These are phyloP conservation scores for Lissocephala sabroskyi DNA, from an alignment of 2,888 invertebrate genomes.

Conservation along the genomic window DNA sequence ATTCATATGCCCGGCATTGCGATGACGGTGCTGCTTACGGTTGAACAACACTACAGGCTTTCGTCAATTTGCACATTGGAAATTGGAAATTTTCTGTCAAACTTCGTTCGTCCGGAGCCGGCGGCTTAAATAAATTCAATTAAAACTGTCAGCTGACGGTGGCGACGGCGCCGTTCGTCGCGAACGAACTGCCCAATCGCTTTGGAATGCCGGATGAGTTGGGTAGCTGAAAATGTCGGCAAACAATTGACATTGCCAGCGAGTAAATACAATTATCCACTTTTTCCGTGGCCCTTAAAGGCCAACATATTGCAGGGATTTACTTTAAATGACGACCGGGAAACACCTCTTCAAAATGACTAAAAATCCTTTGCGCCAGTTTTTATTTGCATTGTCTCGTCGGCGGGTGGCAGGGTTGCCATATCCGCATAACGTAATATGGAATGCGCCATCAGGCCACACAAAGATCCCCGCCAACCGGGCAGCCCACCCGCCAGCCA, in stretches of 20 bases:
- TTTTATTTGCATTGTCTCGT: conserved; percentile 52
- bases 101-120: conserved; percentile 9
- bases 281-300: no score
- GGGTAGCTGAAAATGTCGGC: conserved; percentile 8
- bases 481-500: no score
- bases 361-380: conserved; percentile 20
- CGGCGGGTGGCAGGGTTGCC: conserved; percentile 8
- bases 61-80: conserved; percentile 10
- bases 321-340: neutral
- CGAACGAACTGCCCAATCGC: no score
- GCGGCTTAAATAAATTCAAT: conserved; percentile 54
- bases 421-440: conserved; percentile 33
- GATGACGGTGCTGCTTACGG: no score
- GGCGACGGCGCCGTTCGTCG: no score
- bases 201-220: no score
- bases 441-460: conserved; percentile 19
- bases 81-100: conserved; percentile 11
- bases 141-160: conserved; percentile 32
- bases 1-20: no score
- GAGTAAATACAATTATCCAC: no score
- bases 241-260: conserved; percentile 34
- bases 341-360: neutral
- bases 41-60: no score
- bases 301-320: no score
- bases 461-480: no score